Percentiles rank a stretch among this genome's conserved stretches.
Conservation (phyloP, 2,797 vertebrate genomes). For the Xerus rutilus region DNA sequence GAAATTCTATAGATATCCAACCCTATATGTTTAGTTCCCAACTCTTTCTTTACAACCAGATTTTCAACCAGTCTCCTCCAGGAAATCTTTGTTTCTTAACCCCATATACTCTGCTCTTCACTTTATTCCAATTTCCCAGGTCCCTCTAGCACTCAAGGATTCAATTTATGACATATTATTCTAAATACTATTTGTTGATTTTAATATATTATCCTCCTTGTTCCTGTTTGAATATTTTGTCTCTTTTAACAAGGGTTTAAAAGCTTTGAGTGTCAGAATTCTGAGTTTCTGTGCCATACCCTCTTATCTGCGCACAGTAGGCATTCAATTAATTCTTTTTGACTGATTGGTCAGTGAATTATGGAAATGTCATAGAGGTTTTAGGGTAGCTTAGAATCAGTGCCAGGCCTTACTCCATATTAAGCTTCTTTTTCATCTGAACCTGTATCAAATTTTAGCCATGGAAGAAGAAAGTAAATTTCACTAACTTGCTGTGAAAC, state of each 20-base stretch:
- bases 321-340: not conserved
- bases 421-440: not conserved
- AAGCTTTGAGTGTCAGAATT: not conserved
- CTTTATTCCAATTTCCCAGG: not conserved
- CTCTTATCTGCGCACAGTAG: not conserved
- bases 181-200: not conserved
- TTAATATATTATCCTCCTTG: not conserved
- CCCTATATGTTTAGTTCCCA: not conserved
- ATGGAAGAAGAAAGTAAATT: not conserved
- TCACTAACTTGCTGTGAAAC: not conserved
- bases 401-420: not conserved
- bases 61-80: not conserved
- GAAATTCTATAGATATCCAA: not conserved
- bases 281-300: not conserved
- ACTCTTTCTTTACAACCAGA: not conserved
- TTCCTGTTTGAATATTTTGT: not conserved
- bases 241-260: not conserved
- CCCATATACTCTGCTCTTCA: accelerated
- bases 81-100: not conserved
- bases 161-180: not conserved
- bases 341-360: not conserved
- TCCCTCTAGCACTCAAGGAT: not conserved
- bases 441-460: not conserved
- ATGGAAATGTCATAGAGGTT: not conserved
- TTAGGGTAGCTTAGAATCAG: not conserved